Conservation (phyloP, 2,113 vertebrate genomes). For the Rynchops niger region DNA sequence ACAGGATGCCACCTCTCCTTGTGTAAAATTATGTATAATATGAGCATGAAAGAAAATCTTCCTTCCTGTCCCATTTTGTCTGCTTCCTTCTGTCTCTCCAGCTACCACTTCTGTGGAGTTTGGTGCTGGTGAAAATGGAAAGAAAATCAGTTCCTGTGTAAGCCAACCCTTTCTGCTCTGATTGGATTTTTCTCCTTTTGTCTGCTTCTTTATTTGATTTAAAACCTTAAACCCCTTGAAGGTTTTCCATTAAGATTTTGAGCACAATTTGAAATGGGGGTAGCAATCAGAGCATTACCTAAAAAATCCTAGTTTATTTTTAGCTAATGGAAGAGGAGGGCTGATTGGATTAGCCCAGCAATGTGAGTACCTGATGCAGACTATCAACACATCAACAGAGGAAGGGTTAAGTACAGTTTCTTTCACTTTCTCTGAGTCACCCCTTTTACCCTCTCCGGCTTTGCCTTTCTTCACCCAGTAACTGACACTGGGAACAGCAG, state of each 20-base stretch:
- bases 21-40: background rate
- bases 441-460: background rate
- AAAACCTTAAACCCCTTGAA: slow-evolving; percentile 6
- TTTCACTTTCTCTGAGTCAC: background rate
- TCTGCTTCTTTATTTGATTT: slow-evolving; percentile 45
- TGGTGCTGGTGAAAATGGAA: background rate
- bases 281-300: background rate
- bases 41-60: background rate
- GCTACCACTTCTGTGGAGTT: background rate
- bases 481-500: background rate
- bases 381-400: background rate
- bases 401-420: background rate
- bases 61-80: background rate
- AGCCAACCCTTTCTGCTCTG: slow-evolving; percentile 14
- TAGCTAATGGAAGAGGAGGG: slow-evolving; percentile 8
- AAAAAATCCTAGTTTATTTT: slow-evolving; percentile 13
- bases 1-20: background rate
- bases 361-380: background rate
- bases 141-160: background rate
- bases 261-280: background rate
- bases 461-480: slow-evolving; percentile 1
- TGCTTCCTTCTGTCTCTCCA: background rate
- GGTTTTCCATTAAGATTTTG: slow-evolving; percentile 39
- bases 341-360: slow-evolving; percentile 7
- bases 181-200: slow-evolving; percentile 32